phyloP scores from a whole-genome alignment of 2,113 vertebrate genomes.

The Numenius arquata region DNA sequence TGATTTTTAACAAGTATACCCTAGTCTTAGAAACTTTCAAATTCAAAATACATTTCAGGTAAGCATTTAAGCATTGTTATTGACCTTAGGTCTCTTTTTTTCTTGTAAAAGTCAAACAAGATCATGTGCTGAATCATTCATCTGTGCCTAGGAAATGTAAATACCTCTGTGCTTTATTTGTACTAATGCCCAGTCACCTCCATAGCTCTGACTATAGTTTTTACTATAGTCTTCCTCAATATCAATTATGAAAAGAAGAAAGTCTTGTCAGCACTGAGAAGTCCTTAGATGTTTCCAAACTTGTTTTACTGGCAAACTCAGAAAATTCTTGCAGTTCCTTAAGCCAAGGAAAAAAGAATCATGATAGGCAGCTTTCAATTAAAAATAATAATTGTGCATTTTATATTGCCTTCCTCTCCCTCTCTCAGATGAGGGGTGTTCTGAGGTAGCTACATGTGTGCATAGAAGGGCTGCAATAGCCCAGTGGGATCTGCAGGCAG shows the following conservation, averaged over 20 bases:
- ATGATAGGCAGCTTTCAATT: background rate
- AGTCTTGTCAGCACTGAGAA: accelerated
- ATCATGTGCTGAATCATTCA: background rate
- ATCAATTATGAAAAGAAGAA: background rate
- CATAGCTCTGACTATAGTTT: background rate
- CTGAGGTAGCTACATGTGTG: background rate
- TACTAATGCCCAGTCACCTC: background rate
- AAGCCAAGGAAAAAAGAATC: background rate
- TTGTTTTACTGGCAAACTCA: background rate
- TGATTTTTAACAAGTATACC: background rate
- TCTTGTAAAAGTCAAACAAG: background rate
- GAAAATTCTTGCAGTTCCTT: background rate
- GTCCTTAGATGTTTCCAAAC: background rate
- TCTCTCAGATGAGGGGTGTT: background rate
- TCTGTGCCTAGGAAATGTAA: background rate
- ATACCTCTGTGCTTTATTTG: background rate
- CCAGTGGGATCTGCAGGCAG: background rate
- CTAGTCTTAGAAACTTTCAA: background rate
- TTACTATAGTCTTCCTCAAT: background rate
- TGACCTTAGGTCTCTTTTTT: background rate
- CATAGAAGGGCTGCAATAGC: background rate
- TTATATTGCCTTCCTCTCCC: background rate
- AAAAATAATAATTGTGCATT: background rate
- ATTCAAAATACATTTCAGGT: background rate
- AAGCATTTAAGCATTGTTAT: background rate